Conservation (phyloP, 2,797 vertebrate genomes). For the Pangasius macronema region DNA sequence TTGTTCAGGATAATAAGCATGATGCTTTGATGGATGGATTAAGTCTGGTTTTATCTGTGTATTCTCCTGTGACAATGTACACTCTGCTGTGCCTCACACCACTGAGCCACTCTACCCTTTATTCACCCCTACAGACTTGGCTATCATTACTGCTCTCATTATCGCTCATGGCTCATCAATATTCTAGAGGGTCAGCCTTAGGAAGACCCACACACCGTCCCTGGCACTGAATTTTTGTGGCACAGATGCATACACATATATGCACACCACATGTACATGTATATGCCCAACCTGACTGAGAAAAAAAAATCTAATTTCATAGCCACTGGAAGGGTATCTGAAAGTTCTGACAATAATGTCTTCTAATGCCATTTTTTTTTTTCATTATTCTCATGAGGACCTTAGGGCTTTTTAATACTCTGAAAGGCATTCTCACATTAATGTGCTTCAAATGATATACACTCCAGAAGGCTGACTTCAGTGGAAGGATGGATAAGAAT, state of each 20-base stretch:
- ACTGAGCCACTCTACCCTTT: constrained; percentile 40
- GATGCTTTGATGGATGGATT: constrained; percentile 50
- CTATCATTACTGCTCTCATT: constrained; percentile 50
- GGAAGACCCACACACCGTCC: constrained; percentile 29
- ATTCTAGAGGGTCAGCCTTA: constrained; percentile 46
- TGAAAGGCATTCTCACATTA: background rate
- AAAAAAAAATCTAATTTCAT: background rate
- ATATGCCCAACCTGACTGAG: background rate
- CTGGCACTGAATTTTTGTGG: constrained; percentile 13
- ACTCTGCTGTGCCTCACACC: constrained; percentile 46
- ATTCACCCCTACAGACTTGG: constrained; percentile 34
- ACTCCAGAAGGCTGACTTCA: constrained; percentile 5
- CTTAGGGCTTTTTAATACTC: constrained; percentile 24
- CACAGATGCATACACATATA: constrained; percentile 36
- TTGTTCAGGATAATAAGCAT: constrained; percentile 47
- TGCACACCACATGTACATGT: constrained; percentile 21
- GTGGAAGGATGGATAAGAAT: background rate
- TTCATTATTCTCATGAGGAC: constrained; percentile 19
- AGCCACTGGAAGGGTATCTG: constrained; percentile 13
- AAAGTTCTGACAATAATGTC: constrained; percentile 26
- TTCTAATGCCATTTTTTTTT: constrained; percentile 32
- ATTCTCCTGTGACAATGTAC: constrained; percentile 51
- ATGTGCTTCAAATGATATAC: constrained; percentile 24
- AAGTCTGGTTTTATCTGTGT: constrained; percentile 43
- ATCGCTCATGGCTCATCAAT: constrained; percentile 49